A percentile compares a stretch with the other conserved stretches of the same genome.
Conservation (phyloP, 2,888 invertebrate species). For the Liopterus haemorrhoidalis region DNA sequence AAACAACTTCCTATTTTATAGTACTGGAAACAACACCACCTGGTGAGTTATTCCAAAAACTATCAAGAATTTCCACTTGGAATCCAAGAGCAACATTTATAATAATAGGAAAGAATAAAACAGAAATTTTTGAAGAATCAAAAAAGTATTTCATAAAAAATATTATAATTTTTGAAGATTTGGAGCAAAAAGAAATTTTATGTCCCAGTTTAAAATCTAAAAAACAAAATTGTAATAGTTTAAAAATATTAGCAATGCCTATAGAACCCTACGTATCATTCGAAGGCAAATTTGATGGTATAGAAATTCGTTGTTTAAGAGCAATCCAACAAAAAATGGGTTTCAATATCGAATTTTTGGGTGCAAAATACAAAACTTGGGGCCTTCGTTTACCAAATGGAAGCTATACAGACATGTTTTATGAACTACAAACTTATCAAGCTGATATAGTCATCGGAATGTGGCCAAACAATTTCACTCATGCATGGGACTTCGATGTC, state of each 20-base stretch:
- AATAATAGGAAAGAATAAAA: constrained; percentile 1
- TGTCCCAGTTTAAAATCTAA: too few species aligned
- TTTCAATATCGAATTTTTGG: constrained; percentile 3
- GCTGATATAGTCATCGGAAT: constrained; percentile 14
- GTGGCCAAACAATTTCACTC: constrained; percentile 9
- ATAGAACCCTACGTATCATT: constrained; percentile 6
- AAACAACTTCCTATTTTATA: too few species aligned
- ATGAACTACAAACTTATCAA: constrained; percentile 1
- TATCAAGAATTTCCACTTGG: too few species aligned
- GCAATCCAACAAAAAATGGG: constrained; percentile 10
- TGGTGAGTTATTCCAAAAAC: too few species aligned
- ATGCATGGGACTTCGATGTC: constrained; percentile 9
- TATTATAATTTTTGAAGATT: background rate
- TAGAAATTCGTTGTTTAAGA: constrained; percentile 11
- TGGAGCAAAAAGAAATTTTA: too few species aligned
- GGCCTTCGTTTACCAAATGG: background rate
- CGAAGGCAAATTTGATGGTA: constrained; percentile 7
- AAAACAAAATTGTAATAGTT: too few species aligned
- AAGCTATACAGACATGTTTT: constrained; percentile 11
- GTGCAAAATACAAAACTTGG: constrained; percentile 9
- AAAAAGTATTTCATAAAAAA: constrained; percentile 6
- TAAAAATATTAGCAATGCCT: constrained; percentile 9
- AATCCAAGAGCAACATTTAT: constrained; percentile 10
- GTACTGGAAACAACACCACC: too few species aligned
- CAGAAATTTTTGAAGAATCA: constrained; percentile 9